Evolutionary conservation across 2,888 invertebrate genomes (phyloP).

Genomic region (Atrina japonica): DNA sequence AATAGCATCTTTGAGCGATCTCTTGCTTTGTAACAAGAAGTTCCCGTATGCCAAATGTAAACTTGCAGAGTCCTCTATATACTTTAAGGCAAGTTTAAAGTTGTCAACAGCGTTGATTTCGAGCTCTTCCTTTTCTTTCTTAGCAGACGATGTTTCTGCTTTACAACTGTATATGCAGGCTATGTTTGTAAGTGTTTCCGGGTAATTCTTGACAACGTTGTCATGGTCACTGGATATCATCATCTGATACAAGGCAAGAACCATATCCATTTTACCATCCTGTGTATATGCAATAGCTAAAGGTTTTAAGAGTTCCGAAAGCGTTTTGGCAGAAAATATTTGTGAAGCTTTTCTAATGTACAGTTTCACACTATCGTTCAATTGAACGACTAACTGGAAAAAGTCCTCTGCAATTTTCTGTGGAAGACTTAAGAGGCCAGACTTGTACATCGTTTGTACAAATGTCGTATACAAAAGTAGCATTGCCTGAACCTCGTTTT

Average conservation of each 20-base stretch:
- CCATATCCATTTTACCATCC: conserved; percentile 35
- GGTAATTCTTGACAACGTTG: conserved; percentile 17
- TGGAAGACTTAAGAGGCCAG: conserved; percentile 33
- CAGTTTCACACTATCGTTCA: conserved; percentile 31
- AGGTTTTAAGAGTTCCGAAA: conserved; percentile 44
- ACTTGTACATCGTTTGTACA: conserved; percentile 38
- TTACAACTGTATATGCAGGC: conserved; percentile 35
- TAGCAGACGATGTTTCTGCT: neutral
- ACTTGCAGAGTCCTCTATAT: conserved; percentile 40
- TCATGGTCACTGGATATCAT: conserved; percentile 28
- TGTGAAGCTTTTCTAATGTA: conserved; percentile 32
- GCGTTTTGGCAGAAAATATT: conserved; percentile 33
- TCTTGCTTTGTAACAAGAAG: conserved; percentile 34
- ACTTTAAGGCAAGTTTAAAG: conserved; percentile 28
- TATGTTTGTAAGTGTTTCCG: conserved; percentile 40
- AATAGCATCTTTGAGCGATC: conserved; percentile 22
- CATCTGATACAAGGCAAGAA: conserved; percentile 26
- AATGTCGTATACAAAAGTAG: conserved; percentile 40
- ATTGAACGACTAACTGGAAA: conserved; percentile 33
- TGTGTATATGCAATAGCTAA: conserved; percentile 34
- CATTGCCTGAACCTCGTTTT: conserved; percentile 34
- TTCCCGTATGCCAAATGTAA: conserved; percentile 46
- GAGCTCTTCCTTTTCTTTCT: conserved; percentile 1
- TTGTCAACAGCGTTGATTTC: conserved; percentile 14
- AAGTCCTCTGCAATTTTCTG: conserved; percentile 27